Conservation (phyloP, 2,797 vertebrate genomes). For the Chaenodraco wilsoni region DNA sequence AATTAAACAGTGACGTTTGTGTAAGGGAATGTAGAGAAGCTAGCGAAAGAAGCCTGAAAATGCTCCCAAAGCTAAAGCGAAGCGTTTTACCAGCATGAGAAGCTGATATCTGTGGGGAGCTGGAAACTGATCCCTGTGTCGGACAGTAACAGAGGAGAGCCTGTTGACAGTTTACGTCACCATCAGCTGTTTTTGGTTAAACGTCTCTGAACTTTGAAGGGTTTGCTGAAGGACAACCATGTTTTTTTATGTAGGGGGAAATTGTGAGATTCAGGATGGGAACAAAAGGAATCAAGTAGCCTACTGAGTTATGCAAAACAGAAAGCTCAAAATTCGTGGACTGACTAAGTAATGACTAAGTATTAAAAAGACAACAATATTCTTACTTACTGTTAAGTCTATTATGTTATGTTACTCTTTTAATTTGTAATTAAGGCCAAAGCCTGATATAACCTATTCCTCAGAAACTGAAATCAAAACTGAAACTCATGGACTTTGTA, state of each 20-base stretch:
- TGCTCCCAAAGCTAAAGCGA: too few species aligned
- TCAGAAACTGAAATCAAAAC: too few species aligned
- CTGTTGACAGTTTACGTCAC: conserved; percentile 37
- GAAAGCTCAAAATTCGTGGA: not conserved
- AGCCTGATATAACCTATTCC: too few species aligned
- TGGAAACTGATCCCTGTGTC: conserved; percentile 19
- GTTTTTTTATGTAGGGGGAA: not conserved
- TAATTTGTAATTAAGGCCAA: too few species aligned
- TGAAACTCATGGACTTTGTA: too few species aligned
- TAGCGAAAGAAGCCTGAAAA: not conserved
- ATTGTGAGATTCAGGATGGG: not conserved
- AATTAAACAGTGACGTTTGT: not conserved
- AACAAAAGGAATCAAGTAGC: not conserved
- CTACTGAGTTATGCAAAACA: not conserved
- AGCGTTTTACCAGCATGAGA: not conserved
- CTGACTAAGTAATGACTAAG: not conserved
- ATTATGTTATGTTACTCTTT: too few species aligned
- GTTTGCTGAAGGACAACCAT: not conserved
- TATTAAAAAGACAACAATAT: too few species aligned
- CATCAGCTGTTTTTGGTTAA: conserved; percentile 27
- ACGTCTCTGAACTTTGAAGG: not conserved
- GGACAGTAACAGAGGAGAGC: conserved; percentile 1
- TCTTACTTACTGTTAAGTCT: too few species aligned
- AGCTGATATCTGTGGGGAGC: conserved; percentile 1
- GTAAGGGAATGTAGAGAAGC: not conserved